Base-by-base conservation (phyloP, 2,113 vertebrate species). In the Catagonus wagneri region DNA sequence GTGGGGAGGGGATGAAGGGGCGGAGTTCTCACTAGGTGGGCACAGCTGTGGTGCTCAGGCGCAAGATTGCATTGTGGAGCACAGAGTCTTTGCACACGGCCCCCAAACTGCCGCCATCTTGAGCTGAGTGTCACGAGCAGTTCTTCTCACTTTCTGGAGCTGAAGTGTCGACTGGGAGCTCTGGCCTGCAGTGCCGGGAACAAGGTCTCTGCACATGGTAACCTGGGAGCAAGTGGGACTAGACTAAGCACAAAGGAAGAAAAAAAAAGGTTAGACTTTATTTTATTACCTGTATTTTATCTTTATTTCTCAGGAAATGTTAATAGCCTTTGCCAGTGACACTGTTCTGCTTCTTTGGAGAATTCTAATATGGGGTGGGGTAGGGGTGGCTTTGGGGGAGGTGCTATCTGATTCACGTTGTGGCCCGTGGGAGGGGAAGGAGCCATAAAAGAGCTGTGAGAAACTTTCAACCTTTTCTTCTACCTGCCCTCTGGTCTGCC, bases 61-160 rank as follows among this genome's bases (percentile, higher is more conserved):
- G 4, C 19, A 11, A 22, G 50, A n/a, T 10, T 0, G 29, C 50
- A 3, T 6, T 4, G 32, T 50, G 1, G 3, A 19, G 17, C 3
- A 2, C 7, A 8, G 52, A 20, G 3, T 34, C 15, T 25, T 12
- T 9, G 32, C 32, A 1, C 32, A 2, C 22, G 20, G 32, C 52
- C 65, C 12, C 12, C 3, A n/a, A n/a, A 16, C 54, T 16, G 4
- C 20, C 32, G 12, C 76, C 20, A 79, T 58, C 52, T 58, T 79
- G 76, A 23, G 4, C 56, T 23, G 54, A 56, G 52, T 58, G n/a
- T 23, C 76, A 3, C 2, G 52, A 3, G 0, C 1, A 34, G 11
- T 34, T 79, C 12, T 34, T 3, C 27, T 0, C 11, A 34, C 3
- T 3, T 20, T 34, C 54, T 17, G 7, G 54, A 58, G 52, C 7